Percentiles rank a stretch among this genome's conserved stretches.
Evolutionary conservation across 2,888 invertebrate species (phyloP).

Genomic region (Neocrepidodera transversa): DNA sequence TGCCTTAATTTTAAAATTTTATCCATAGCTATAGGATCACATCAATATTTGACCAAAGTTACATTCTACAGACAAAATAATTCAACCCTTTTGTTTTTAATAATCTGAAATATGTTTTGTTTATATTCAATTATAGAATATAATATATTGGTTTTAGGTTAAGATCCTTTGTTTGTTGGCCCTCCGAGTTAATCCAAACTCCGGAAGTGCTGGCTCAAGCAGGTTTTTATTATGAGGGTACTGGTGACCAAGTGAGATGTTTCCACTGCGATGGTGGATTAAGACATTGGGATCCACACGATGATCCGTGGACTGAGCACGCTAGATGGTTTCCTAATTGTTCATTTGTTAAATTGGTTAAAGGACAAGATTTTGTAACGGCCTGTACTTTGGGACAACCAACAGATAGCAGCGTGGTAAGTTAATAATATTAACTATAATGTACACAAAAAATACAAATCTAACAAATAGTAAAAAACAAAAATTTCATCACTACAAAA

Average conservation of each 20-base stretch:
- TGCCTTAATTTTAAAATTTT: no score
- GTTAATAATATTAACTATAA: no score
- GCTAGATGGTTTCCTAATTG: constrained; percentile 93
- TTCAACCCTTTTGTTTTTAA: no score
- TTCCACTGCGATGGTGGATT: constrained; percentile 95
- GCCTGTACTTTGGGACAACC: constrained; percentile 55
- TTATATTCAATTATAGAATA: no score
- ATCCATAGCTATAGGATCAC: no score
- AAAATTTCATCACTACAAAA: no score
- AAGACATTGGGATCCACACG: constrained; percentile 87
- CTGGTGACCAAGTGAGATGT: constrained; percentile 82
- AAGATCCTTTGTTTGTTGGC: constrained; percentile 79
- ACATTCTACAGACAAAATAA: no score
- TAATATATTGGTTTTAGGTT: no score
- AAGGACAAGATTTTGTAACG: constrained; percentile 81
- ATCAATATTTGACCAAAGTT: no score
- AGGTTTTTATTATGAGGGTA: constrained; percentile 86
- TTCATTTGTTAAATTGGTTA: constrained; percentile 80
- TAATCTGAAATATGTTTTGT: no score
- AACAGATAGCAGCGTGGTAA: constrained; percentile 33
- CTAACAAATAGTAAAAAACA: no score
- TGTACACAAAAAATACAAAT: no score
- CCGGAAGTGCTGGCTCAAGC: constrained; percentile 82
- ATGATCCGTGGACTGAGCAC: constrained; percentile 94
- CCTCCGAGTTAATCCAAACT: constrained; percentile 74